These are phyloP conservation scores for Bovichtus diacanthus DNA, from an alignment of 2,797 vertebrate species.

Conservation along the genomic window DNA sequence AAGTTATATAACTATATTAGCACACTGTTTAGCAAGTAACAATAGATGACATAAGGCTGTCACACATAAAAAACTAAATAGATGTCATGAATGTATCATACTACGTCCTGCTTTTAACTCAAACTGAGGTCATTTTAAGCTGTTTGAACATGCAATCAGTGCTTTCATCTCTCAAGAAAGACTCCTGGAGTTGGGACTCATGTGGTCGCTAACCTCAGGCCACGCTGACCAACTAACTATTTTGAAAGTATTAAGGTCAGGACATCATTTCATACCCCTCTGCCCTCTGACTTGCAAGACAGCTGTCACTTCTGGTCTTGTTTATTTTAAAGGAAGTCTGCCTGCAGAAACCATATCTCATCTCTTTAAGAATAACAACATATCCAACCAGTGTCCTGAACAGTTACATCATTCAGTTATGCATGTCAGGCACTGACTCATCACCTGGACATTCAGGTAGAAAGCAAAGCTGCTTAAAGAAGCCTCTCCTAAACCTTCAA, in stretches of 20 bases:
- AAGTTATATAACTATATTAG: background rate
- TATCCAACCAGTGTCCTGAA: slow-evolving; percentile 17
- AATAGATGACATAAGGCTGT: no score
- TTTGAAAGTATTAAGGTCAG: slow-evolving; percentile 47
- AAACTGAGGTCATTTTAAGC: background rate
- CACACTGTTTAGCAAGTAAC: background rate
- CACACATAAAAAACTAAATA: background rate
- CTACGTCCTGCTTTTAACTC: background rate
- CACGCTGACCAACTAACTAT: slow-evolving; percentile 43
- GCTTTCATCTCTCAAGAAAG: background rate
- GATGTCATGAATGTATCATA: background rate
- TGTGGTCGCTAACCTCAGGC: slow-evolving; percentile 28
- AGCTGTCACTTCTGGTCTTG: slow-evolving; percentile 64
- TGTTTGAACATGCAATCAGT: background rate
- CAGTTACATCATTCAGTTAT: slow-evolving; percentile 29
- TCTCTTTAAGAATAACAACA: slow-evolving; percentile 46
- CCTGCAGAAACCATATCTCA: slow-evolving; percentile 42
- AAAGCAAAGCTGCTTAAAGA: slow-evolving; percentile 18
- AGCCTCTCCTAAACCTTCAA: background rate
- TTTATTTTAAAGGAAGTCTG: slow-evolving; percentile 35
- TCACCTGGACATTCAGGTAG: slow-evolving; percentile 22
- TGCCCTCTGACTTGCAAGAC: slow-evolving; percentile 41
- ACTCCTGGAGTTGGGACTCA: background rate
- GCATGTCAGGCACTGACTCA: slow-evolving; percentile 16
- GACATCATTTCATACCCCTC: slow-evolving; percentile 15